Conservation (phyloP, 2,113 vertebrate species). For the Cebidichthys violaceus region DNA sequence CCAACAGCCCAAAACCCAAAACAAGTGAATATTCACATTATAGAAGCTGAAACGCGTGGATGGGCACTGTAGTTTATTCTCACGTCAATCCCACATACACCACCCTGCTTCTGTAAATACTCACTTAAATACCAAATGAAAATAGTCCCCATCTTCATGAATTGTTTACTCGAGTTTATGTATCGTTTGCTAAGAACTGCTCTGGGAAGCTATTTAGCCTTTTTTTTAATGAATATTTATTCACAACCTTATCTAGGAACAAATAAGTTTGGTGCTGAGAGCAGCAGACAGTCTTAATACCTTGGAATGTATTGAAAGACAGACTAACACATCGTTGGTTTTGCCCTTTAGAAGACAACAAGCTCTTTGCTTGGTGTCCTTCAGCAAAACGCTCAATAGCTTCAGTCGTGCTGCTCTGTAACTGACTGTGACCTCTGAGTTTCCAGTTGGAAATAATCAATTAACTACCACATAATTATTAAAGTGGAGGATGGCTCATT, state of each 20-base stretch:
- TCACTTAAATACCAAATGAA: neutral
- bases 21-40: neutral
- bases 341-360: neutral
- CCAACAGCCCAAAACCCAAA: neutral
- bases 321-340: neutral
- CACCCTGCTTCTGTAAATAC: neutral
- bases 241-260: neutral
- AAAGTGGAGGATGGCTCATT: constrained; percentile 52
- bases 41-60: neutral
- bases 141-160: neutral
- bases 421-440: constrained; percentile 40
- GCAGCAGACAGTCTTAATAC: neutral
- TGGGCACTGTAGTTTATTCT: neutral
- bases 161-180: neutral
- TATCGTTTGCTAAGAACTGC: neutral
- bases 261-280: neutral
- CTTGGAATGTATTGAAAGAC: neutral
- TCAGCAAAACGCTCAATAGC: constrained; percentile 13
- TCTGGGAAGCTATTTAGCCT: neutral
- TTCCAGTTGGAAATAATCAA: constrained; percentile 52
- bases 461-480: constrained; percentile 46
- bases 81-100: neutral
- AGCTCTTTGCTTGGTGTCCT: constrained; percentile 34
- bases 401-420: constrained; percentile 11
- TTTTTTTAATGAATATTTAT: neutral